These are phyloP conservation scores for Tupaia tana DNA, from an alignment of 2,113 vertebrate species.

Conservation along the genomic window DNA sequence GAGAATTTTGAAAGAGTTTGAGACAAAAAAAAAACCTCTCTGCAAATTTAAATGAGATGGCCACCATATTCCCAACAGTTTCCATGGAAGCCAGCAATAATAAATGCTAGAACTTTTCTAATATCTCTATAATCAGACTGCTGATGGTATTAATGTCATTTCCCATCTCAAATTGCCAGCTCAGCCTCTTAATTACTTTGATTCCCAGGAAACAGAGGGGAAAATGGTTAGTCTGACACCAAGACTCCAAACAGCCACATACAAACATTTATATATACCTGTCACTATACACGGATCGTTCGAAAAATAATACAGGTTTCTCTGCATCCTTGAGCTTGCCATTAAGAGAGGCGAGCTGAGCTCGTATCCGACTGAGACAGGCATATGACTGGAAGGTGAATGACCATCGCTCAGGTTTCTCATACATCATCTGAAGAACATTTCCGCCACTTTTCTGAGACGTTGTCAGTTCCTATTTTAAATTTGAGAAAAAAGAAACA, in stretches of 20 bases:
- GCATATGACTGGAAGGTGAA: slow-evolving; percentile 97
- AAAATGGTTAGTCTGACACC: not conserved
- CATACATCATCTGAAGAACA: slow-evolving; percentile 95
- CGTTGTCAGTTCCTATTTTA: slow-evolving; percentile 90
- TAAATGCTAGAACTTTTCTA: not conserved
- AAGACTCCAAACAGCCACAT: not conserved
- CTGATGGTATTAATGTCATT: slow-evolving; percentile 7
- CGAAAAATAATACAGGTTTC: slow-evolving; percentile 94
- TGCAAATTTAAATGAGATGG: slow-evolving; percentile 43
- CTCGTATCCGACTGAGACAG: slow-evolving; percentile 94
- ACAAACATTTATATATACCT: slow-evolving; percentile 85
- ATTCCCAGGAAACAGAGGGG: not conserved
- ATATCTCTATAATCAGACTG: not conserved
- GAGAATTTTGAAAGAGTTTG: not conserved
- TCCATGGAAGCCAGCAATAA: not conserved
- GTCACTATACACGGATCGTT: slow-evolving; percentile 97
- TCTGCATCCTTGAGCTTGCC: slow-evolving; percentile 87
- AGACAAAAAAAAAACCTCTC: not conserved
- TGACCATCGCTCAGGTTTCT: slow-evolving; percentile 95
- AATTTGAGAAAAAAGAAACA: slow-evolving; percentile 49
- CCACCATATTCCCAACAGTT: not conserved
- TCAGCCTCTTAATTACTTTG: not conserved
- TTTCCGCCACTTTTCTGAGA: slow-evolving; percentile 96
- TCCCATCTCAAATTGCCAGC: slow-evolving; percentile 16
- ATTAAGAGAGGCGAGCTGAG: slow-evolving; percentile 89